phyloP scores from a whole-genome alignment of 2,797 vertebrate species.

The Cyclura pinguis region DNA sequence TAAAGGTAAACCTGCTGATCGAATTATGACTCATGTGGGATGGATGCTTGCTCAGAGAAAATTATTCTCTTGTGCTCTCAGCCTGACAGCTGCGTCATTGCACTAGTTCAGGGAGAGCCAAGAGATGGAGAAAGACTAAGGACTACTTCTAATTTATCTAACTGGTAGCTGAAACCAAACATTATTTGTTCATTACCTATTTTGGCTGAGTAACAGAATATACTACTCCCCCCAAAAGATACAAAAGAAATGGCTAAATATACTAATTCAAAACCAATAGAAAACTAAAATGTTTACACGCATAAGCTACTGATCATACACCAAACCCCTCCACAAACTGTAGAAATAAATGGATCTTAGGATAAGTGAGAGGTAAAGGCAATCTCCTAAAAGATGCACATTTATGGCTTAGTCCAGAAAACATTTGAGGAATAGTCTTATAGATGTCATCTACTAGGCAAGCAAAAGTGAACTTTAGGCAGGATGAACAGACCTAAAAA shows the following conservation, averaged over 20 bases:
- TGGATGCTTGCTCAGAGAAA: conserved; percentile 46
- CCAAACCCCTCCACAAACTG: neutral
- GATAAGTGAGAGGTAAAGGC: neutral
- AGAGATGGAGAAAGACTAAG: neutral
- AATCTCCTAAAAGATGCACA: neutral
- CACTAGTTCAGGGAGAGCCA: conserved; percentile 30
- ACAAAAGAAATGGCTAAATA: neutral
- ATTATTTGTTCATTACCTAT: neutral
- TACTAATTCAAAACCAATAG: neutral
- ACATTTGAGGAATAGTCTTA: neutral
- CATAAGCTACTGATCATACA: neutral
- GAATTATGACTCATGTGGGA: conserved; percentile 19
- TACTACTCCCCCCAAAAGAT: too few relatives aligned
- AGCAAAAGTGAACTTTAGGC: neutral
- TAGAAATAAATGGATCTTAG: neutral
- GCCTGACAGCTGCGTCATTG: neutral
- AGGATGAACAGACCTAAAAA: neutral
- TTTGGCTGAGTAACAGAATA: neutral
- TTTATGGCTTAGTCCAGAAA: neutral
- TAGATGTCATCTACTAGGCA: neutral
- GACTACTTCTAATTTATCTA: neutral
- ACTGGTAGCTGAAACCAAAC: neutral
- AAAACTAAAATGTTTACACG: neutral
- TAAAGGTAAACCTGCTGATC: conserved; percentile 48
- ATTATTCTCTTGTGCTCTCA: conserved; percentile 5